A percentile compares a stretch with the other conserved stretches of the same genome.
Evolutionary conservation across 1,140 invertebrate species (phyloP).

Genomic region (Leucophenga varia): DNA sequence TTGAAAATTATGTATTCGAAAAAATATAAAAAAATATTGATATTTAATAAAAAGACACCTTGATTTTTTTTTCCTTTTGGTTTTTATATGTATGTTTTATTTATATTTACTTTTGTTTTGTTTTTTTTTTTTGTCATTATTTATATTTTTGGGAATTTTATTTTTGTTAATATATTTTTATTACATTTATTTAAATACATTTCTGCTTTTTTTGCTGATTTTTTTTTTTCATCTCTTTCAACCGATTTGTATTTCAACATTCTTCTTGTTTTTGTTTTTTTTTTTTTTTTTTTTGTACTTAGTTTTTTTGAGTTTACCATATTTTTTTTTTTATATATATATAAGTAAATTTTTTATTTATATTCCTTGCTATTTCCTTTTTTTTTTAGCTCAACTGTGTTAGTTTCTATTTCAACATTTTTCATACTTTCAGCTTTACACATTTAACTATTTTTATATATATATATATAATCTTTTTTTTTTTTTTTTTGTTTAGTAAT

Average conservation of each 20-base stretch:
- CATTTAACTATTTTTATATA: constrained; percentile 31
- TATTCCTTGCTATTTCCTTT: constrained; percentile 6
- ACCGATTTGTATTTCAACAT: too few relatives aligned
- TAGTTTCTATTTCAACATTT: too few relatives aligned
- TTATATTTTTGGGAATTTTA: constrained; percentile 30
- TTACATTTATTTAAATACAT: constrained; percentile 41
- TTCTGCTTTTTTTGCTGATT: too few relatives aligned
- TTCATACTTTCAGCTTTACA: constrained; percentile 20
- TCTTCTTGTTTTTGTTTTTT: constrained; percentile 53
- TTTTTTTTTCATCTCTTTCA: too few relatives aligned
- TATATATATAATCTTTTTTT: constrained; percentile 45
- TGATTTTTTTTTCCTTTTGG: too few relatives aligned
- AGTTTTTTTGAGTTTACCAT: too few relatives aligned
- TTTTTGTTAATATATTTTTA: constrained; percentile 35
- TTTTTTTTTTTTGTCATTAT: constrained; percentile 42
- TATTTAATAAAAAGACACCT: too few relatives aligned
- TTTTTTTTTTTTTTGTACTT: constrained; percentile 46
- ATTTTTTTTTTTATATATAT: too few relatives aligned
- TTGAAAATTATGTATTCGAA: too few relatives aligned
- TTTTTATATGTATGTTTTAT: too few relatives aligned
- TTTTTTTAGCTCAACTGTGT: constrained; percentile 19
- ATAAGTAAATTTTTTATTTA: too few relatives aligned
- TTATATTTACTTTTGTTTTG: constrained; percentile 40
- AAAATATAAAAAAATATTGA: too few relatives aligned
- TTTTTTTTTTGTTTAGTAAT: constrained; percentile 41